These are phyloP conservation scores for Phyllopteryx taeniolatus DNA, from an alignment of 2,113 vertebrate species.

Conservation along the genomic window DNA sequence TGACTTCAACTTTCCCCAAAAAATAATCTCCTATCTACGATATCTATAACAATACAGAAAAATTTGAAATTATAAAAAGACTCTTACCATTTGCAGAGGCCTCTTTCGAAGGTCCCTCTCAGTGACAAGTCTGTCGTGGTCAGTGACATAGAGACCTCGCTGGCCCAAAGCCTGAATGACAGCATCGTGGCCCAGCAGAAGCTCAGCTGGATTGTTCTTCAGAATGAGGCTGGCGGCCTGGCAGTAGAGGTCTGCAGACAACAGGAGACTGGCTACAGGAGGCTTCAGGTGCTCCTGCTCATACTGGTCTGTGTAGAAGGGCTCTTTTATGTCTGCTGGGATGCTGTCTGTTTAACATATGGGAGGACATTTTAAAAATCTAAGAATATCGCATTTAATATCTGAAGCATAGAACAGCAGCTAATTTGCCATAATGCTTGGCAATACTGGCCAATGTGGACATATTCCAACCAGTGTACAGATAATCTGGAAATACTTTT, in stretches of 20 bases:
- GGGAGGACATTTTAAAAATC: conserved; percentile 1
- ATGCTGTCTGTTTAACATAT: conserved; percentile 78
- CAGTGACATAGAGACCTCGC: conserved; percentile 92
- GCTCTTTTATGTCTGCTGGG: conserved; percentile 86
- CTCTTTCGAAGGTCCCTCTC: conserved; percentile 92
- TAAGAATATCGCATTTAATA: not conserved
- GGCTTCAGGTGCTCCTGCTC: conserved; percentile 98
- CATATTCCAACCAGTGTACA: not conserved
- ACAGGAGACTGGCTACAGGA: conserved; percentile 86
- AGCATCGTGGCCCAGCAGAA: conserved; percentile 89
- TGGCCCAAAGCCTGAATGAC: conserved; percentile 94
- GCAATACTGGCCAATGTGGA: not conserved
- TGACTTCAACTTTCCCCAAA: too few relatives aligned
- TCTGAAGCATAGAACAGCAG: not conserved
- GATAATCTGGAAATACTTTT: conserved; percentile 2
- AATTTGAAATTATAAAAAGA: not conserved
- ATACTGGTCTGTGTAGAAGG: conserved; percentile 97
- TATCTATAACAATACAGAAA: not conserved
- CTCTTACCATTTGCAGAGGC: conserved; percentile 94
- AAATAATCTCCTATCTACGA: not conserved
- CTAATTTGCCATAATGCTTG: conserved; percentile 2
- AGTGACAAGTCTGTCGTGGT: conserved; percentile 90
- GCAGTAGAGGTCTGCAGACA: conserved; percentile 95
- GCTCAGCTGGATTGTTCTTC: conserved; percentile 85
- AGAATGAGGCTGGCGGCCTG: conserved; percentile 90